Evolutionary conservation across 1,140 invertebrate species (phyloP), one percentile per base, ranked within the genome.

Genomic region (Nasonia vitripennis): DNA sequence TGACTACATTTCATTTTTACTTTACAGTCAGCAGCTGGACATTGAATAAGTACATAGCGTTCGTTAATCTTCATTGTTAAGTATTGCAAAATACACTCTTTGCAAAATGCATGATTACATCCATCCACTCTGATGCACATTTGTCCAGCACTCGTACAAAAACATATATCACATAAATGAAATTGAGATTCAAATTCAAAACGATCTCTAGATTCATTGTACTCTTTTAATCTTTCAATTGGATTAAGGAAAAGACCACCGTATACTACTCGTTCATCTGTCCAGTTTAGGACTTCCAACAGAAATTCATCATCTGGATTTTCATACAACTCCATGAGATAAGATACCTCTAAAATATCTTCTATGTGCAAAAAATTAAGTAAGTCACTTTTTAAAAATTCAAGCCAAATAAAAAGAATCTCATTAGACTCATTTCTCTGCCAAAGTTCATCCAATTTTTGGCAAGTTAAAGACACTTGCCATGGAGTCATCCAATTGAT

Each of bases 391-490:
- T 93, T 92, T 5, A 95, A 89, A 88, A 95, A 95, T 51, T 92
- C 89, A 79, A 91, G 90, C 95, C 95, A 95, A 17, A 90, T 87
- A 85, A 92, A 95, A 0, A 95, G 86, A 68, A 95, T 91, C 41
- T 93, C 94, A 68, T 89, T 90, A 7, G 91, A 92, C 81, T 90
- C 84, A 86, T 94, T 93, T 51, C 94, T 90, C 55, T 92, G 83
- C 95, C 95, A 95, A 11, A 95, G 85, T 12, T 91, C 87, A 87
- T 95, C 89, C 20, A 90, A 87, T 81, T 87, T 87, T 48, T 89
- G 88, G 71, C 89, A 90, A 62, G 88, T 4, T 6, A 79, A 41
- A 11, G 89, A 90, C 75, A 85, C 85, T 41, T 89, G 71, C 88
- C 88, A 90, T 2, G 82, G 81, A 1, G 89, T 75, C 20, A 90